A percentile compares a stretch with the other conserved stretches of the same genome.
phyloP scores from a whole-genome alignment of 2,888 invertebrate genomes.

The Cyclophora albipunctata region DNA sequence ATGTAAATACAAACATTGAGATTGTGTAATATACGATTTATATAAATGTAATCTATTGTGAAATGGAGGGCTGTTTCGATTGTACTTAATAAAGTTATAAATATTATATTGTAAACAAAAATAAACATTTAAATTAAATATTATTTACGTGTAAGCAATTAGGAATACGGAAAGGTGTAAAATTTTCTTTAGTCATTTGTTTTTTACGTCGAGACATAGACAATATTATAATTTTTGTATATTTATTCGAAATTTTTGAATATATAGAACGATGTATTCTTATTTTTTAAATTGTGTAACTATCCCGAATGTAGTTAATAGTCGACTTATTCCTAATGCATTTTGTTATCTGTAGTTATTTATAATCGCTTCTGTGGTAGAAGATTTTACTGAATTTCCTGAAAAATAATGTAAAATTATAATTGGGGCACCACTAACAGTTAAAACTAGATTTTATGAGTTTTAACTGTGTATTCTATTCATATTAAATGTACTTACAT shows the following conservation, averaged over 20 bases:
- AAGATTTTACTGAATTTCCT: no score
- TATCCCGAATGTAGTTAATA: slow-evolving; percentile 24
- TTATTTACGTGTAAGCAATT: slow-evolving; percentile 44
- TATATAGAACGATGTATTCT: no score
- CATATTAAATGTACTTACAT: no score
- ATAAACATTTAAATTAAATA: slow-evolving; percentile 11
- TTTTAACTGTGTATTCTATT: no score
- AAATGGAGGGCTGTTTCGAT: slow-evolving; percentile 47
- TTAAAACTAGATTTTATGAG: no score
- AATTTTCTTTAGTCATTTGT: slow-evolving; percentile 3
- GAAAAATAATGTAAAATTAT: no score
- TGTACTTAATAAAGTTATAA: slow-evolving; percentile 57
- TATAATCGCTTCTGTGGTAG: slow-evolving; percentile 21
- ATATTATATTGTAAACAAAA: slow-evolving; percentile 1
- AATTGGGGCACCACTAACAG: no score
- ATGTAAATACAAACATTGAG: slow-evolving; percentile 35
- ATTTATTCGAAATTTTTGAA: neutral
- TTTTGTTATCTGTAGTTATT: slow-evolving; percentile 42
- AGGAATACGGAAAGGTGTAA: slow-evolving; percentile 16
- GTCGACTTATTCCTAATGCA: slow-evolving; percentile 29
- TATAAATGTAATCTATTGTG: slow-evolving; percentile 23
- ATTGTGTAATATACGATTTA: slow-evolving; percentile 26
- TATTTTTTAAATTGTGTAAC: no score
- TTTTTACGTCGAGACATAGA: no score
- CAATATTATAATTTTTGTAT: neutral